These are phyloP conservation scores for Erpetoichthys calabaricus DNA, from an alignment of 2,797 vertebrate genomes.

Conservation along the genomic window DNA sequence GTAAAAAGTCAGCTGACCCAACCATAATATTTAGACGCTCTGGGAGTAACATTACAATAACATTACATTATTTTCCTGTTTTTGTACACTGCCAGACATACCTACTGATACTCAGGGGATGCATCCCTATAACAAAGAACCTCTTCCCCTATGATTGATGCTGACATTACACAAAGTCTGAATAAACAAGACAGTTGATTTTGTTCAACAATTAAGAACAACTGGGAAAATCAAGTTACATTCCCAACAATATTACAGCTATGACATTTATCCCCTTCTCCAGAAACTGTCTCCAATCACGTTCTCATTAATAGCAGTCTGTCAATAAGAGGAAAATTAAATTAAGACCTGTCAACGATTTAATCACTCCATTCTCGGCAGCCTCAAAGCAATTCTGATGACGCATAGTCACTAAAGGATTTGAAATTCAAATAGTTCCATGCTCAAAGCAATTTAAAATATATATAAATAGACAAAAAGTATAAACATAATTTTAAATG, in stretches of 20 bases:
- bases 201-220: constrained; percentile 10
- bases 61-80: too few relatives aligned
- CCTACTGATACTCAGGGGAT: too few relatives aligned
- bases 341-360: background rate
- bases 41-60: too few relatives aligned
- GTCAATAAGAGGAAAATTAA: background rate
- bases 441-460: too few relatives aligned
- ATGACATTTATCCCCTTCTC: constrained; percentile 2
- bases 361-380: constrained; percentile 3
- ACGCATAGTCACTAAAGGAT: too few relatives aligned
- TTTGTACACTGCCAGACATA: too few relatives aligned
- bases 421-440: too few relatives aligned
- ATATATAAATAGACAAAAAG: too few relatives aligned
- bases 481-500: too few relatives aligned
- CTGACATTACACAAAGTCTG: background rate
- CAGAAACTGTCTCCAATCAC: background rate
- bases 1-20: too few relatives aligned
- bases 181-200: constrained; percentile 9
- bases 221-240: constrained; percentile 8
- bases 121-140: background rate
- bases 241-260: constrained; percentile 3
- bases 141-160: background rate
- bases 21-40: too few relatives aligned
- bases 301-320: constrained; percentile 1
- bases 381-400: background rate